Evolutionary conservation across 1,140 invertebrate species (phyloP), one percentile per base, ranked within the genome.

Genomic region (Leptinotarsa defecta): DNA sequence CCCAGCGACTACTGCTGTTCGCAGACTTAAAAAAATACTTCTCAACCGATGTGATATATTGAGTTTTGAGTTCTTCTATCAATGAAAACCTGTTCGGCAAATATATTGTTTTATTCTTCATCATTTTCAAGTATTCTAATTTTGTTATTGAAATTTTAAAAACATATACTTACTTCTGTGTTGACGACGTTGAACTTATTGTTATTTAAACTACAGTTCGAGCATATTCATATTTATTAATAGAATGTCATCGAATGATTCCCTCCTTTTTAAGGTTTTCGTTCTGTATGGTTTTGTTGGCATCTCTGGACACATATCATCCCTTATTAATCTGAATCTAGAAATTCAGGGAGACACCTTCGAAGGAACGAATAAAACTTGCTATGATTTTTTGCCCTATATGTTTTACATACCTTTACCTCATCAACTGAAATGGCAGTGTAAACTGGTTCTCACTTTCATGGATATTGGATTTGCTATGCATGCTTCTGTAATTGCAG

Each of bases 361-460:
- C 24, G 61, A 64, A 48, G 34, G 62, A 48, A 65, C 15, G 0
- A 71, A 73, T 48, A 65, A 19, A 15, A 73, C 71, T 17, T 73
- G 71, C 27, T 48, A 64, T n/a, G 62, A 73, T 49, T 65, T 65
- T 65, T 48, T 73, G 48, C 71, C 71, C 11, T 73, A 73, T 27
- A 43, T 48, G 62, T 73, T 73, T 48, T 48, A 73, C 13, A 73
- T 73, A n/a, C 71, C 71, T 13, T 24, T 73, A 13, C 19, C 24
- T 22, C n/a, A 17, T 11, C 4, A 43, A 4, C 27, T 11, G 8
- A 73, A 65, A 65, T 64, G 27, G 19, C 62, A 73, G 52, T 73
- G 71, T 17, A 13, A 73, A 48, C 11, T 65, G 3, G 71, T 19
- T 48, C 20, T 65, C 19, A 5, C 19, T 73, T 65, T 73, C 8